Conservation (phyloP, 2,113 vertebrate species). For the Carassius auratus region DNA sequence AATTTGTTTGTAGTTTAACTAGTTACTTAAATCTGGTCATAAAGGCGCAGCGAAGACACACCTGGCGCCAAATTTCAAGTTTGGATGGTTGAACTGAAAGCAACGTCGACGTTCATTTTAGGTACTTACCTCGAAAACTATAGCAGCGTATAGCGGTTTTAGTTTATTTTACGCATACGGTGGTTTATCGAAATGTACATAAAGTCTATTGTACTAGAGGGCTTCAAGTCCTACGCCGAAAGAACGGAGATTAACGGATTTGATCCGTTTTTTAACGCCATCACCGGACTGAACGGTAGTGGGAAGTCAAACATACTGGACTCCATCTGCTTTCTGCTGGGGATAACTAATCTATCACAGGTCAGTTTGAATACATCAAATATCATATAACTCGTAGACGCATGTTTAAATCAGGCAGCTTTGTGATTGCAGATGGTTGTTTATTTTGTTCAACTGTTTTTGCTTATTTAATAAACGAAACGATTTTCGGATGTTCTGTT, state of each 20-base stretch:
- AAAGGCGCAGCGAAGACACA: not conserved
- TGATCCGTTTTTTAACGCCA: conserved; percentile 93
- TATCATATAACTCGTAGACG: not conserved
- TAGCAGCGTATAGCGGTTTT: not conserved
- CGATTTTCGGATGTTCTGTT: not conserved
- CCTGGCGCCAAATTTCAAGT: conserved; percentile 80
- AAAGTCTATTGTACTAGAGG: conserved; percentile 90
- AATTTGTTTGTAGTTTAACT: not conserved
- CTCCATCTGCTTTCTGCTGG: conserved; percentile 93
- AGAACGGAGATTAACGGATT: conserved; percentile 88
- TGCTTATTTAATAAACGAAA: not conserved
- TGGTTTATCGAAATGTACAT: conserved; percentile 82
- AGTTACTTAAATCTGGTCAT: too few relatives aligned
- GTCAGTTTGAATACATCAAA: conserved; percentile 69
- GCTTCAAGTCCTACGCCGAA: conserved; percentile 96
- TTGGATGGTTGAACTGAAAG: conserved; percentile 30
- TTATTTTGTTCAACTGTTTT: not conserved
- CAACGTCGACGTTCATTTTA: too few relatives aligned
- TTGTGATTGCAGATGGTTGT: not conserved
- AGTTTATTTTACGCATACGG: not conserved
- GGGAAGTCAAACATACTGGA: conserved; percentile 97
- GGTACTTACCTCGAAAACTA: not conserved
- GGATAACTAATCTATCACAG: conserved; percentile 88
- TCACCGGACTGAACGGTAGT: conserved; percentile 95
- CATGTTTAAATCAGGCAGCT: not conserved